Base-by-base conservation (phyloP, 1,140 invertebrate species). In the Rhysida immarginata region DNA sequence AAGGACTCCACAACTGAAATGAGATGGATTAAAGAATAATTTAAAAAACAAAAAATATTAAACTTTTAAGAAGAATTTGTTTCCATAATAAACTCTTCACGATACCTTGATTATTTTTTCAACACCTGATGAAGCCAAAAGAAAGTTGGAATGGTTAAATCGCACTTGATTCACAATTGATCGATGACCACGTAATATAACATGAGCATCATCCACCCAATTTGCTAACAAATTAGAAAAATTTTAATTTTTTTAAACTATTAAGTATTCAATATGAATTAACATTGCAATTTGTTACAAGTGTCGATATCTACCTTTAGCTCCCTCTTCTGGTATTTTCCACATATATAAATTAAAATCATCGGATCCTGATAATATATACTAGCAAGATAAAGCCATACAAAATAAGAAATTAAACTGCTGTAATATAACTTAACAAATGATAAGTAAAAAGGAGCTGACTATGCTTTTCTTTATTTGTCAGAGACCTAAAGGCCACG, bases 91-190 rank as follows among this genome's bases (percentile, higher is more conserved):
- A n/a, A n/a, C n/a, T n/a, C n/a, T n/a, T n/a, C n/a, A n/a, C n/a
- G n/a, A n/a, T 61, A 83, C 84, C 77, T 96, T 96, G 16, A 96
- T 83, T 61, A 95, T 82, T 74, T 96, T 96, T 63, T 96, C 92
- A 11, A 96, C 92, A 20, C 93, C 93, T 0, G 91, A 95, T 0
- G 92, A 94, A 2, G 90, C 87, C 29, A 96, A 78, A 1, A 94
- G 71, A 64, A 84, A 84, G 66, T 85, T 87, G 21, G 83, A 72
- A 35, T 78, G 77, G 70, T 93, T 93, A 65, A 87, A 96, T 3
- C 91, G 78, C 41, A 96, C 91, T 78, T 96, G 91, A 73, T 96
- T 96, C 0, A 96, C 91, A 60, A 96, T 95, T 0, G 91, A 96
- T 55, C 92, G 77, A 70, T 96, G 93, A 0, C 91, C 91, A 59